Base-by-base conservation (phyloP, 35 echinoderm and acorn worm species). In the Patiria miniata region DNA sequence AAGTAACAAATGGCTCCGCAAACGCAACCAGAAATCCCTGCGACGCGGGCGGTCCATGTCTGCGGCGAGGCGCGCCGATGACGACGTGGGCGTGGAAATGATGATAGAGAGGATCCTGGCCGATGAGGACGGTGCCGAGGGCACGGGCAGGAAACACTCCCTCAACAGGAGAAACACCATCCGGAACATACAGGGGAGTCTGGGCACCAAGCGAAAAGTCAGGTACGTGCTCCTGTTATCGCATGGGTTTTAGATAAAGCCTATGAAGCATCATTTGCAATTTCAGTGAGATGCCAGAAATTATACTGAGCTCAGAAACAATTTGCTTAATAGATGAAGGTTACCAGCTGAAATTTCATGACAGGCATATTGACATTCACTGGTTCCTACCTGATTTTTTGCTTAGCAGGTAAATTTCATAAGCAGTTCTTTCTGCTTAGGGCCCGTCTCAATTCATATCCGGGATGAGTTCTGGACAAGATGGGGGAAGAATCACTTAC, bases 51-150 rank as follows among this genome's bases (percentile, higher is more conserved):
- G 61, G 8, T 90, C 88, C 14, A 77, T 39, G 37, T 83, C 88
- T 10, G 60, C 39, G 22, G 30, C 77, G 15, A 34, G 81, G 40
- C 57, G 57, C 1, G 61, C 40, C 18, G 77, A 87, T 16, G 83
- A 95, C 16, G 68, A 89, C 23, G 37, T 77, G 15, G 42, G 87
- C 44, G 47, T 91, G 42, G 90, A 97, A 17, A 61, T 81, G 77
- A 86, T 97, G 83, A 87, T 97, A 37, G 90, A 97, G 15, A 51
- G 86, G 78, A 97, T 97, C 42, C 76, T 97, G 52, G n/a, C 83
- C 0, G 84, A 93, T 57, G 81, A 78, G 14, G 34, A 86, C 16
- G 58, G 61, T 22, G 32, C 55, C 1, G 81, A 87, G 15, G 86
- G 77, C 0, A 58, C 85, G 0, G 84, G 40, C 9, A 80, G 77